Conservation (phyloP, 2,888 invertebrate species). For the Phalangium opilio region DNA sequence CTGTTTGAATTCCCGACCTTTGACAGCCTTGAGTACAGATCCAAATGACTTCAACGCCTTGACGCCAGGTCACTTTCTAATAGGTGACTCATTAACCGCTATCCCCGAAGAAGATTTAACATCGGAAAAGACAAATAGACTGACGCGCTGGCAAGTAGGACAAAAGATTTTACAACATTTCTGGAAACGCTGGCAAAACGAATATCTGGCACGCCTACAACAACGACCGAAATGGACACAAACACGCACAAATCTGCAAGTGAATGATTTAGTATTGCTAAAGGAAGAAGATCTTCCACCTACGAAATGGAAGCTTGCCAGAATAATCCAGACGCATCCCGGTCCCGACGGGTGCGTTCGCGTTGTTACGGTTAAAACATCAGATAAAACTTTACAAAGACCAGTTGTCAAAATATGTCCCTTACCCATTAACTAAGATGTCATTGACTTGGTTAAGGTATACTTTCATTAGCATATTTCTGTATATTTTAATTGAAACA, state of each 20-base stretch:
- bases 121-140: constrained; percentile 14
- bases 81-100: constrained; percentile 19
- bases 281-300: constrained; percentile 2
- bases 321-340: neutral
- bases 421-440: neutral
- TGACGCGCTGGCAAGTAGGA: constrained; percentile 22
- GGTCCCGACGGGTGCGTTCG: constrained; percentile 1
- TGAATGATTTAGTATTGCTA: constrained; percentile 11
- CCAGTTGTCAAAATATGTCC: neutral
- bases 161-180: too few species aligned
- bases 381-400: neutral
- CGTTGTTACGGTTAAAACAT: neutral
- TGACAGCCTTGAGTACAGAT: too few species aligned
- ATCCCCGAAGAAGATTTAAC: constrained; percentile 21
- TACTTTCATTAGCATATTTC: too few species aligned
- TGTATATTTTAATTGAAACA: too few species aligned
- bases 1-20: too few species aligned
- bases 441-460: too few species aligned
- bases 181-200: constrained; percentile 20
- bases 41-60: too few species aligned
- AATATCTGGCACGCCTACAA: constrained; percentile 24
- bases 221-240: constrained; percentile 13
- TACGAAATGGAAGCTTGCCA: constrained; percentile 1
- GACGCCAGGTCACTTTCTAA: constrained; percentile 26
- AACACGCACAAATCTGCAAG: constrained; percentile 11